These are phyloP conservation scores for Oscheius onirici DNA, from an alignment of 2,888 invertebrate genomes.

Conservation along the genomic window DNA sequence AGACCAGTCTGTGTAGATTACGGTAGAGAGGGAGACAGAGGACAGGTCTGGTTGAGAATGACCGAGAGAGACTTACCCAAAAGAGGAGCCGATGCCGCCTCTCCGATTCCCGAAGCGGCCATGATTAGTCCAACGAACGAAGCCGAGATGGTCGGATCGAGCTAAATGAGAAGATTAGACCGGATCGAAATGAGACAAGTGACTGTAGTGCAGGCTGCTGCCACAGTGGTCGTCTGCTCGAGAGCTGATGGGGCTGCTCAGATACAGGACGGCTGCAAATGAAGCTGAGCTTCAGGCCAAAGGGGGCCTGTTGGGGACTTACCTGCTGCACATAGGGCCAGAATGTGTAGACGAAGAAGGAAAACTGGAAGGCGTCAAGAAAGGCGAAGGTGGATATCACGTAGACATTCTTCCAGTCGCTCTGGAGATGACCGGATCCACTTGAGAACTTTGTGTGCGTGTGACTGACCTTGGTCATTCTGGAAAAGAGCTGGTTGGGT, in stretches of 20 bases:
- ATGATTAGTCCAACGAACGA: conserved; percentile 42
- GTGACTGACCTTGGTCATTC: conserved; percentile 11
- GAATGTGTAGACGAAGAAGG: conserved; percentile 55
- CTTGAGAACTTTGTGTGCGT: background rate
- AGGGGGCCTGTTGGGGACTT: background rate
- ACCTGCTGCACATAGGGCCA: conserved; percentile 54
- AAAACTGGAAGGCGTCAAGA: conserved; percentile 52
- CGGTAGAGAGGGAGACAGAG: no score
- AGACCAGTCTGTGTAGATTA: no score
- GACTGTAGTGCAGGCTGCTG: background rate
- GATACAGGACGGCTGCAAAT: background rate
- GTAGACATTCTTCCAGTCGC: conserved; percentile 45
- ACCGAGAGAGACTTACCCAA: conserved; percentile 40
- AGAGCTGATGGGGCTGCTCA: no score
- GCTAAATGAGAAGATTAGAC: conserved; percentile 26
- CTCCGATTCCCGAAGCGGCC: conserved; percentile 48
- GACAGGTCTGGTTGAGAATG: no score
- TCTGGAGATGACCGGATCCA: background rate
- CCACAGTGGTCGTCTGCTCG: background rate
- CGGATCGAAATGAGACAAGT: conserved; percentile 1
- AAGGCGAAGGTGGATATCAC: conserved; percentile 45
- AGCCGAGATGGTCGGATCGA: conserved; percentile 46
- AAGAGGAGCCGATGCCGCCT: conserved; percentile 50
- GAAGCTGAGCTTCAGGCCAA: background rate
- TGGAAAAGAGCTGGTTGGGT: no score